Evolutionary conservation across 2,888 invertebrate species (phyloP), one percentile per base, ranked within the genome.

Genomic region (Hofmannophila pseudospretella): DNA sequence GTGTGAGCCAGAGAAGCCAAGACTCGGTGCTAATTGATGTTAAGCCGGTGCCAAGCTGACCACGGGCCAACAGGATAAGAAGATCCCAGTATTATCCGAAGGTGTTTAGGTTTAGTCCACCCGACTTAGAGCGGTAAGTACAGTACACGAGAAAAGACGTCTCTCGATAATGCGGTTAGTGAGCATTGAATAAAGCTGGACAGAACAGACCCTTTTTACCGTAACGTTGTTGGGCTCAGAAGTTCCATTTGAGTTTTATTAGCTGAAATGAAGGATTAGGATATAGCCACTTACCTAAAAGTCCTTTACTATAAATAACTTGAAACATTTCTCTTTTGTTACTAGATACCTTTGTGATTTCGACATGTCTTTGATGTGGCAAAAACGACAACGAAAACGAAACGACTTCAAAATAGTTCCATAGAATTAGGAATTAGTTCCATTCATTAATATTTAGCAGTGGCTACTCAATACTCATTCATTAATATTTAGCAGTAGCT

Each of bases 51-150:
- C 46, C 55, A 44, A 59, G 57, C 67, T 70, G 73, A 71, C 74
- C 72, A 59, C 66, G 41, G 49, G 49, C 53, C 49, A 52, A 43
- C 47, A 54, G 61, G 73, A 77, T 77, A 77, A 77, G 68, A 57
- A 60, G 66, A 76, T 70, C 74, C 73, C 58, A 49, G 70, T 60
- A 62, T 74, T 71, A 76, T 59, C 68, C 64, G 60, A 60, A 67
- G 68, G 68, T 68, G 66, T 59, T 65, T 60, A 61, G 61, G 59
- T 62, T 60, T 50, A 58, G 41, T 56, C 53, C 51, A 39, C 48
- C 5, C 39, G 58, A 51, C 58, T 69, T 61, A 58, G 58, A 58
- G 58, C 58, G 51, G 54, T 57, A 58, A 64, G 61, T 62, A 70
- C 59, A 62, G 62, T 54, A 62, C 48, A 49, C 54, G 54, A 56